These are phyloP conservation scores for Kuschelorhynchus macadamiae DNA, from an alignment of 2,888 invertebrate species.

Conservation along the genomic window DNA sequence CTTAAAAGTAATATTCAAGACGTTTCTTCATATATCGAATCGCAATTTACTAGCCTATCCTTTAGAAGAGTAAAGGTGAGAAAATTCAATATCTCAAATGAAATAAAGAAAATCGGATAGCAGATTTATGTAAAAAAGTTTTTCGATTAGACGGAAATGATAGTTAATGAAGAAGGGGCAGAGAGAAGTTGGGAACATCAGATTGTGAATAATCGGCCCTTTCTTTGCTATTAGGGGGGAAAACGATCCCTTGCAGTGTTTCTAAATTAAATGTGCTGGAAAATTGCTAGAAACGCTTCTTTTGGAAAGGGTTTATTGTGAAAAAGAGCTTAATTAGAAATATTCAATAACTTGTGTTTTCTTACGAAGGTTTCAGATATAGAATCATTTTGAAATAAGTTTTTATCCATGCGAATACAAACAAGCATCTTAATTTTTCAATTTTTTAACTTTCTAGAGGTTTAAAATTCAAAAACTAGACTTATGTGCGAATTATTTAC, in stretches of 20 bases:
- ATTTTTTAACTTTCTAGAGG: too few relatives aligned
- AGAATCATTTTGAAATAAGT: too few relatives aligned
- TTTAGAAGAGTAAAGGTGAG: constrained; percentile 16
- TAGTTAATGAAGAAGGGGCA: constrained; percentile 46
- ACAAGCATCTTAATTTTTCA: too few relatives aligned
- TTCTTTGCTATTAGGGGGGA: constrained; percentile 50
- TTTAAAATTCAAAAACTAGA: too few relatives aligned
- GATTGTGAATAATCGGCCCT: constrained; percentile 65
- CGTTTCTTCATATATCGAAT: too few relatives aligned
- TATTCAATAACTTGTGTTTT: background rate
- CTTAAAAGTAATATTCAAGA: too few relatives aligned
- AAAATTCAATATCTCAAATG: constrained; percentile 12
- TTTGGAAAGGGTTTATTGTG: constrained; percentile 13
- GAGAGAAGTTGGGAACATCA: constrained; percentile 54
- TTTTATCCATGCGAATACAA: too few relatives aligned
- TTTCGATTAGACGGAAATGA: constrained; percentile 60
- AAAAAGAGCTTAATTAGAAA: constrained; percentile 21
- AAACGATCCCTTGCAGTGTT: constrained; percentile 36
- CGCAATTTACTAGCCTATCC: too few relatives aligned
- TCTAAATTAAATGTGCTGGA: constrained; percentile 45
- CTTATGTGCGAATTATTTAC: too few relatives aligned
- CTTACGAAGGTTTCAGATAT: background rate
- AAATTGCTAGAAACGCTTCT: constrained; percentile 37
- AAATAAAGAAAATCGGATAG: constrained; percentile 50
- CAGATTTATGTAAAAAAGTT: constrained; percentile 63